Evolutionary conservation across 2,113 vertebrate genomes (phyloP).

Genomic region (Tiliqua scincoides): DNA sequence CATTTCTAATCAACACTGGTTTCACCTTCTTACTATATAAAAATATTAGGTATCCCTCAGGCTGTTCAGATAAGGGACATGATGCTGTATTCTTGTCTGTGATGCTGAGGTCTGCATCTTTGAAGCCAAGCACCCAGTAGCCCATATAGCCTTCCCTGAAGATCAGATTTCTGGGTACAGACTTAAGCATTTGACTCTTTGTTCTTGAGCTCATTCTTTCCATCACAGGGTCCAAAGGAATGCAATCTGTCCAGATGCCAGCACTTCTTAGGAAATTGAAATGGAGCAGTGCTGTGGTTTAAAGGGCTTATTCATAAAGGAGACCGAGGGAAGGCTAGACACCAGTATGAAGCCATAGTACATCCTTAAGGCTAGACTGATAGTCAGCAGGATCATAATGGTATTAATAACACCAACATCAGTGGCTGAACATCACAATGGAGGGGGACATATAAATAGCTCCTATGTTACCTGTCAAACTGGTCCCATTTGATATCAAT

Average conservation of each 20-base stretch:
- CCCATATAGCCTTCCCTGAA: constrained; percentile 14
- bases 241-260: constrained; percentile 74
- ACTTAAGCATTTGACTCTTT: constrained; percentile 69
- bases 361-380: neutral
- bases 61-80: neutral
- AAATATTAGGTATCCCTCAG: neutral
- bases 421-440: neutral
- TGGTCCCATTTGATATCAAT: neutral
- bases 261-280: constrained; percentile 70
- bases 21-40: neutral
- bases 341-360: constrained; percentile 15
- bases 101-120: rapidly evolving
- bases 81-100: rapidly evolving
- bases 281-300: constrained; percentile 62
- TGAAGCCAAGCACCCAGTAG: neutral
- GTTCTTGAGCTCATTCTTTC: constrained; percentile 74
- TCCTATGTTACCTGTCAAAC: neutral
- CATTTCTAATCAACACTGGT: neutral
- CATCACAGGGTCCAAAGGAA: constrained; percentile 70
- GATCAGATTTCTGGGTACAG: constrained; percentile 62
- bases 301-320: constrained; percentile 68
- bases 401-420: neutral
- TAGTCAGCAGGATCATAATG: neutral
- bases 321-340: constrained; percentile 1
- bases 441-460: too few species aligned